phyloP scores from a whole-genome alignment of 1,140 invertebrate genomes.

The Bombus waltoni region DNA sequence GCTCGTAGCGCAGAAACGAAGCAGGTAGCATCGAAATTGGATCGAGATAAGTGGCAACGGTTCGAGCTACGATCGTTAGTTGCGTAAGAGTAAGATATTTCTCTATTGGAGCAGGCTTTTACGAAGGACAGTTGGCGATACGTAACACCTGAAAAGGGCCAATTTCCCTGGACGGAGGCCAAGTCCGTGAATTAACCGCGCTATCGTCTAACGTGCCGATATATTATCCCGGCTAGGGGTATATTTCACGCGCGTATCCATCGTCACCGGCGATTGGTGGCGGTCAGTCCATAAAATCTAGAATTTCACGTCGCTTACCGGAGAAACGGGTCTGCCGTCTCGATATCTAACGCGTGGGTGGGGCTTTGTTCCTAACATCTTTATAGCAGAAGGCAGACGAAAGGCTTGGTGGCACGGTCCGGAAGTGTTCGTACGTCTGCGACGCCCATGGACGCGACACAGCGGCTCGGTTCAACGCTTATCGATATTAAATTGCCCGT shows the following conservation, averaged over 20 bases:
- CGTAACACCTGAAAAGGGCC: background rate
- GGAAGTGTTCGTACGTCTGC: conserved; percentile 25
- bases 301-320: conserved; percentile 56
- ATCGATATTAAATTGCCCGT: conserved; percentile 63
- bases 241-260: conserved; percentile 28
- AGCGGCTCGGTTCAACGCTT: conserved; percentile 24
- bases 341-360: conserved; percentile 63
- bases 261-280: conserved; percentile 16
- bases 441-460: conserved; percentile 13
- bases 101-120: background rate
- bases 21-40: background rate
- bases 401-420: conserved; percentile 17
- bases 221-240: background rate
- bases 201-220: background rate
- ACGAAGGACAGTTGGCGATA: background rate
- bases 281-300: conserved; percentile 48
- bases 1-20: background rate
- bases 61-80: background rate
- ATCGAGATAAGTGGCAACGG: background rate
- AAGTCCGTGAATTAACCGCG: background rate
- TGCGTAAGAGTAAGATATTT: too few species aligned
- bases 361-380: conserved; percentile 68
- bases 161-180: background rate
- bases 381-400: conserved; percentile 57
- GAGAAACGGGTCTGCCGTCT: conserved; percentile 59